These are phyloP conservation scores for Tigriopus japonicus DNA, from an alignment of 1,140 invertebrate genomes.

Conservation along the genomic window DNA sequence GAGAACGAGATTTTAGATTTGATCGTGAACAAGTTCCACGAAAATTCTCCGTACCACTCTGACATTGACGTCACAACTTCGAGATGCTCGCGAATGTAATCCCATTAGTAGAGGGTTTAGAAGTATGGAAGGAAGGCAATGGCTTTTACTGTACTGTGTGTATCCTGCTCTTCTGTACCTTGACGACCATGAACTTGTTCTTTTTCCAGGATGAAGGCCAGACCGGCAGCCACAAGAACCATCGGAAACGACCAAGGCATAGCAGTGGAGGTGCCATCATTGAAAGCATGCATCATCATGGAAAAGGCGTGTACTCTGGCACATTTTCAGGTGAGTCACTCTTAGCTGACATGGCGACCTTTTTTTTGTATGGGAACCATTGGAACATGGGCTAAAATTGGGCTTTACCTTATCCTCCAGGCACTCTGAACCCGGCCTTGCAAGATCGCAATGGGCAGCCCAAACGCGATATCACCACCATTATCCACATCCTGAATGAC, in stretches of 20 bases:
- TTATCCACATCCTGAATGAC: slow-evolving; percentile 87
- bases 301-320: slow-evolving; percentile 50
- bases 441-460: slow-evolving; percentile 76
- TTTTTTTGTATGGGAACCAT: neutral
- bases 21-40: too few relatives aligned
- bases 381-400: too few relatives aligned
- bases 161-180: too few relatives aligned
- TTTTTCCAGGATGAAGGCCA: neutral
- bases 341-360: neutral
- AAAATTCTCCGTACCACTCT: too few relatives aligned
- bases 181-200: too few relatives aligned
- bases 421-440: slow-evolving; percentile 76
- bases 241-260: neutral
- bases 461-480: slow-evolving; percentile 75
- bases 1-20: too few relatives aligned
- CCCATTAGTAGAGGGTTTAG: too few relatives aligned
- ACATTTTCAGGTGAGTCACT: slow-evolving; percentile 31
- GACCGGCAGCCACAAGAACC: slow-evolving; percentile 11
- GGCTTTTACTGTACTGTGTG: too few relatives aligned
- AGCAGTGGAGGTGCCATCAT: slow-evolving; percentile 49
- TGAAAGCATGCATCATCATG: slow-evolving; percentile 78
- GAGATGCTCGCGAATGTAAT: too few relatives aligned
- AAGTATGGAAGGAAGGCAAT: too few relatives aligned
- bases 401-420: slow-evolving; percentile 35
- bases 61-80: too few relatives aligned